Conservation (phyloP, 2,797 vertebrate genomes). For the Capromys pilorides region DNA sequence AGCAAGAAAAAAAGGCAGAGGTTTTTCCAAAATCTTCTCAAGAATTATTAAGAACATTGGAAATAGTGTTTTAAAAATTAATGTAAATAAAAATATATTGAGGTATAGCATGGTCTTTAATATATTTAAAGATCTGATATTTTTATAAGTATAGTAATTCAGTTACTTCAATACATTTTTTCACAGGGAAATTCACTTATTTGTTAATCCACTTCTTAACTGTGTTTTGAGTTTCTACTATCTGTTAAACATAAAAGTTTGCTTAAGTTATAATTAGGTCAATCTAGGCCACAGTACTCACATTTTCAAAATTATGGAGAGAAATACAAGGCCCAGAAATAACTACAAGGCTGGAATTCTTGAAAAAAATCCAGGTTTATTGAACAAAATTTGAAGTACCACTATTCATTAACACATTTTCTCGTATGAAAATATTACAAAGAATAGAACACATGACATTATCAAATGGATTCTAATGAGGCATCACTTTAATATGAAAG, state of each 20-base stretch:
- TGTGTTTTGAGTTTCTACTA: background rate
- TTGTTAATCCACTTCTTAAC: background rate
- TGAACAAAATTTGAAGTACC: background rate
- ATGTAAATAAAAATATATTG: background rate
- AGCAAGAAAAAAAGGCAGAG: background rate
- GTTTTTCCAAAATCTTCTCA: background rate
- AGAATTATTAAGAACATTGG: background rate
- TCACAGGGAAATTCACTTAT: background rate
- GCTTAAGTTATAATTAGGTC: background rate
- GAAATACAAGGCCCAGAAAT: background rate
- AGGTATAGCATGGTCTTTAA: background rate
- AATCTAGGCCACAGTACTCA: background rate
- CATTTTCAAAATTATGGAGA: background rate
- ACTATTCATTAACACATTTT: background rate
- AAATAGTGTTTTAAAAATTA: background rate
- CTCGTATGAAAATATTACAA: background rate
- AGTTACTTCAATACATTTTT: background rate
- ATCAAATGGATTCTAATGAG: background rate
- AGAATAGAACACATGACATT: background rate
- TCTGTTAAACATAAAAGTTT: background rate
- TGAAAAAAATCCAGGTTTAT: background rate
- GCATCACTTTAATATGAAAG: background rate
- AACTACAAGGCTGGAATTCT: background rate
- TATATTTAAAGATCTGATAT: background rate
- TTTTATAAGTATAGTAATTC: background rate